phyloP scores from a whole-genome alignment of 2,113 vertebrate genomes.

The Myiagra hebetior region DNA sequence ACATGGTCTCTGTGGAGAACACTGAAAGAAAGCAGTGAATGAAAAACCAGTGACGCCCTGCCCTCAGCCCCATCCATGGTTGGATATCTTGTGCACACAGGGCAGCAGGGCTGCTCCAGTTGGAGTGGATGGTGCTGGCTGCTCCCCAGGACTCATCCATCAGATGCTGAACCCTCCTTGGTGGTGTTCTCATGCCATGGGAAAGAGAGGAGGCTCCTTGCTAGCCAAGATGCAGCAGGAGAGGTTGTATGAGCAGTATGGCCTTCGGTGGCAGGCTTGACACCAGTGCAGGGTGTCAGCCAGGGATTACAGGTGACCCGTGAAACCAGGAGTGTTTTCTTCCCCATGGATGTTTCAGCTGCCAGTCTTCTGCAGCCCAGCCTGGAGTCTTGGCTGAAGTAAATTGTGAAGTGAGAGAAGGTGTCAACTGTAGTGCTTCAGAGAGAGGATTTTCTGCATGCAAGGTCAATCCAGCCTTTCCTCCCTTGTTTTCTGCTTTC shows the following conservation, averaged over 20 bases:
- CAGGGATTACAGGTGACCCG: background rate
- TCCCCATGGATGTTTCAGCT: accelerated
- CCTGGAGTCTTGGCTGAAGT: background rate
- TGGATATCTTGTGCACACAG: accelerated
- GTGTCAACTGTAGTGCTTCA: background rate
- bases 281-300: background rate
- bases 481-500: background rate
- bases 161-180: background rate
- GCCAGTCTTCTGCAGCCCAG: background rate
- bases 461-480: background rate
- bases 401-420: background rate
- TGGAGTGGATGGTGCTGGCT: background rate
- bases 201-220: background rate
- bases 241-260: too few relatives aligned
- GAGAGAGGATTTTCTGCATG: background rate
- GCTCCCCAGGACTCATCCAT: background rate
- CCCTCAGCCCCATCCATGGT: background rate
- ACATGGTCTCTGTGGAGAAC: background rate
- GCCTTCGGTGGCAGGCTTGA: background rate
- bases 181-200: background rate
- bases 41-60: background rate
- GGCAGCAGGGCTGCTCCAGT: accelerated
- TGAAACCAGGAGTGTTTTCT: background rate
- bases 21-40: background rate
- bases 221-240: background rate